phyloP scores from a whole-genome alignment of 2,797 vertebrate species.

The Pyrrhura leucotis region DNA sequence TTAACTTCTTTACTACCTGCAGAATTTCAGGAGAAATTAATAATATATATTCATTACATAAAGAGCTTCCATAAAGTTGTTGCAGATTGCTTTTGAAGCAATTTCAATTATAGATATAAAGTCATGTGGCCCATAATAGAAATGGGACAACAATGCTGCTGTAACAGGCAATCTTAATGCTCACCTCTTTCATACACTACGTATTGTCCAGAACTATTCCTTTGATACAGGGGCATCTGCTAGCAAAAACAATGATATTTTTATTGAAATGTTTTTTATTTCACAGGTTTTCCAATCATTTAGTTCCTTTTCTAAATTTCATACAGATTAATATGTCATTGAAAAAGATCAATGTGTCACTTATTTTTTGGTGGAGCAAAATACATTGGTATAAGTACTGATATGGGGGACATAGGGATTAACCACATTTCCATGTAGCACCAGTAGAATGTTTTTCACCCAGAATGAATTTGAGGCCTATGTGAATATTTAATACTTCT shows the following conservation, averaged over 20 bases:
- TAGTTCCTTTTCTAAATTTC: background rate
- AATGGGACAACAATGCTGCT: background rate
- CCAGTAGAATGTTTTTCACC: background rate
- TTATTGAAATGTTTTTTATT: background rate
- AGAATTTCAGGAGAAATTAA: background rate
- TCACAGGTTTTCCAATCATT: background rate
- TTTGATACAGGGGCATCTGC: background rate
- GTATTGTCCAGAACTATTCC: background rate
- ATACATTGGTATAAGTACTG: background rate
- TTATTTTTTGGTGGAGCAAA: background rate
- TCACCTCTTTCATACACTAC: background rate
- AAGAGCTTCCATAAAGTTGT: background rate
- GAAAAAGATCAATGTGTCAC: background rate
- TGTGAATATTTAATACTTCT: background rate
- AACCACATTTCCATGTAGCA: background rate
- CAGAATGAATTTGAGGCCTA: background rate
- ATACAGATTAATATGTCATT: background rate
- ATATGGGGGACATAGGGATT: background rate
- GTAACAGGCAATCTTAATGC: rapidly evolving
- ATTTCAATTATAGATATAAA: background rate
- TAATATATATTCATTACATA: background rate
- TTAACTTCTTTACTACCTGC: background rate
- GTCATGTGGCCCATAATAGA: background rate
- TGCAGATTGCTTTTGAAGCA: background rate
- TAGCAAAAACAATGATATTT: background rate